Conservation (phyloP, 2,797 vertebrate species). For the Tangara arthus region DNA sequence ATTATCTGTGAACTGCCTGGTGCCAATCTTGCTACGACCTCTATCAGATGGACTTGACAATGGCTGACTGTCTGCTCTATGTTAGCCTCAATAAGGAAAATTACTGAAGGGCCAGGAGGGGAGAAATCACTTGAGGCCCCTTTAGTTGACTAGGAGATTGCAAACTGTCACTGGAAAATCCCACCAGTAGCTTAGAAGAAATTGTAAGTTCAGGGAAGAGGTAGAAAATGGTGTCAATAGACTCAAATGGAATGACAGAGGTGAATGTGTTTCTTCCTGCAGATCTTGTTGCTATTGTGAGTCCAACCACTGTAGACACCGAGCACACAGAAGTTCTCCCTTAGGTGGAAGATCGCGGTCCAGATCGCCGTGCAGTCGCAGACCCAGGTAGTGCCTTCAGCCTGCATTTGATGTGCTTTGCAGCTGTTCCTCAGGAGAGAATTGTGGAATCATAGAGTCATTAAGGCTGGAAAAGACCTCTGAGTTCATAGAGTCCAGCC, state of each 20-base stretch:
- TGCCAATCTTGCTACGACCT: constrained; percentile 28
- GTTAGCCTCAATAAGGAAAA: constrained; percentile 46
- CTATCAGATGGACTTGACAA: constrained; percentile 48
- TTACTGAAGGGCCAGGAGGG: neutral
- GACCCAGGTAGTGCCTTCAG: constrained; percentile 84
- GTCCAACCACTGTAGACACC: constrained; percentile 85
- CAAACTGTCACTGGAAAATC: constrained; percentile 30
- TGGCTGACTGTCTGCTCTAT: neutral
- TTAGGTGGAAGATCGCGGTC: constrained; percentile 79
- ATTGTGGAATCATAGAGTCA: neutral
- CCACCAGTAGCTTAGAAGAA: neutral
- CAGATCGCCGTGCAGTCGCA: constrained; percentile 84
- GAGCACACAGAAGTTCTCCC: constrained; percentile 84
- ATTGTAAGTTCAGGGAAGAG: neutral
- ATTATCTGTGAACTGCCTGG: constrained; percentile 39
- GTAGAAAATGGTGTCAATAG: neutral
- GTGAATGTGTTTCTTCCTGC: constrained; percentile 48
- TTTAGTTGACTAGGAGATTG: constrained; percentile 12
- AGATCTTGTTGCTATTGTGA: constrained; percentile 91
- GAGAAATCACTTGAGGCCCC: neutral
- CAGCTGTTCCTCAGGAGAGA: neutral
- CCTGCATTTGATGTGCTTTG: neutral
- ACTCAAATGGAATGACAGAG: neutral
- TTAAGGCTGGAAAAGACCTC: neutral
- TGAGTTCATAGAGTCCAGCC: neutral